Percentiles rank a stretch among this genome's conserved stretches.
These are phyloP conservation scores for Catagonus wagneri DNA, from an alignment of 2,113 vertebrate species.

Conservation along the genomic window DNA sequence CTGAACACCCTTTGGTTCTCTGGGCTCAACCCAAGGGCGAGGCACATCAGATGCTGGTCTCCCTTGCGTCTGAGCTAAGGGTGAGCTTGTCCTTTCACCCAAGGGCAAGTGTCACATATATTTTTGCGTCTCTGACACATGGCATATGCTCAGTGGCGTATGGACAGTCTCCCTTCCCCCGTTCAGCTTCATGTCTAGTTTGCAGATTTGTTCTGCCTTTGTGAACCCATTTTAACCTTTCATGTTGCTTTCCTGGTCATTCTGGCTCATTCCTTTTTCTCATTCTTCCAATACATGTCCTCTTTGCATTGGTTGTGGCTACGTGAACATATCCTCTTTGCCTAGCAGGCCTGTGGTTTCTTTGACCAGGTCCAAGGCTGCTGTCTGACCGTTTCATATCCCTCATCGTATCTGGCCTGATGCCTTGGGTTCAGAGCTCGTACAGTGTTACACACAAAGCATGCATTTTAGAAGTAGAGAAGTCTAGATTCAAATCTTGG, in stretches of 20 bases:
- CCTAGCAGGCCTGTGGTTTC: neutral
- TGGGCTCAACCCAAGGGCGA: neutral
- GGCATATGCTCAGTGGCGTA: neutral
- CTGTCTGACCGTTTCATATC: neutral
- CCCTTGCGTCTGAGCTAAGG: neutral
- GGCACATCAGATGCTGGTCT: neutral
- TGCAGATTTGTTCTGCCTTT: neutral
- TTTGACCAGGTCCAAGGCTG: neutral
- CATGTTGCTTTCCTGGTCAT: neutral
- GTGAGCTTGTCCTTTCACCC: neutral
- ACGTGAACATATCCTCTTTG: neutral
- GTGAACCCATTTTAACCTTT: neutral
- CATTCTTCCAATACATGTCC: neutral
- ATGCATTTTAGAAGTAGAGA: neutral
- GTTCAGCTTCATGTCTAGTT: neutral
- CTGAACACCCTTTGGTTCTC: neutral
- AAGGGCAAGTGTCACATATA: too few species aligned
- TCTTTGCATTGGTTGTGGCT: conserved; percentile 25
- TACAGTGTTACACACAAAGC: neutral
- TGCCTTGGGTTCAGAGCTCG: neutral
- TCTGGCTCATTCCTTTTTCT: neutral
- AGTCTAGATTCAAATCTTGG: neutral
- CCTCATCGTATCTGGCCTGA: neutral
- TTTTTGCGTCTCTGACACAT: neutral
- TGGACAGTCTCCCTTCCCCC: neutral